Base-by-base conservation (phyloP, 2,888 invertebrate species). In the Agrotis segetum region DNA sequence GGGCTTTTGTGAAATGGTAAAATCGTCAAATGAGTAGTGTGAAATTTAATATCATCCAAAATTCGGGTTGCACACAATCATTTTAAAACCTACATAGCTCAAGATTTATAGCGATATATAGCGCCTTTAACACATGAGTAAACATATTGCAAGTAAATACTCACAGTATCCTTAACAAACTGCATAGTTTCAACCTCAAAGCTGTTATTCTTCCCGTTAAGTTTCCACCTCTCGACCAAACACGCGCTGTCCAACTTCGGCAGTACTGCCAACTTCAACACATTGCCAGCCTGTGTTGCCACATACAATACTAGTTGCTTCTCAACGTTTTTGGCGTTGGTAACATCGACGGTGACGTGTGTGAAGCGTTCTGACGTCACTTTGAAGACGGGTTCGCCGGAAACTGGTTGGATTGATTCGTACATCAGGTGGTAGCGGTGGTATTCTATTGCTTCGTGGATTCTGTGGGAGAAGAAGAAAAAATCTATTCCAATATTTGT, bases 341-440 rank as follows among this genome's bases (percentile, higher is more conserved):
- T 97, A 60, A 97, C 97, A 90, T 99, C 99, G n/a, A 98, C 97
- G 0, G 98, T 98, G 65, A 99, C 97, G 85, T 98, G 97, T 0
- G 97, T 97, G 88, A 98, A 97, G 5, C 98, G 94, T 87, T 98
- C 98, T 68, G 98, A 95, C 40, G 97, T 97, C 0, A 97, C 96
- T 34, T 97, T 97, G 89, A 98, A 97, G 0, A 99, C 93, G 0
- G 99, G 99, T 64, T 95, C 95, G 0, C 96, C 92, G 0, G 97
- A 97, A 40, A 97, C 96, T 0, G 99, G 97, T 85, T 98, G 98
- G 0, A 99, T 97, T 0, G 99, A 97, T 67, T 97, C 97, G 89
- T 99, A 98, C 99, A 99, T 99, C 68, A 99, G 94, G 87, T 99
- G 98, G 91, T 98, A 99, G 77, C 97, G 96, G 17, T 97, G 97